Evolutionary conservation across 2,113 vertebrate genomes (phyloP).

Genomic region (Struthidea cinerea): DNA sequence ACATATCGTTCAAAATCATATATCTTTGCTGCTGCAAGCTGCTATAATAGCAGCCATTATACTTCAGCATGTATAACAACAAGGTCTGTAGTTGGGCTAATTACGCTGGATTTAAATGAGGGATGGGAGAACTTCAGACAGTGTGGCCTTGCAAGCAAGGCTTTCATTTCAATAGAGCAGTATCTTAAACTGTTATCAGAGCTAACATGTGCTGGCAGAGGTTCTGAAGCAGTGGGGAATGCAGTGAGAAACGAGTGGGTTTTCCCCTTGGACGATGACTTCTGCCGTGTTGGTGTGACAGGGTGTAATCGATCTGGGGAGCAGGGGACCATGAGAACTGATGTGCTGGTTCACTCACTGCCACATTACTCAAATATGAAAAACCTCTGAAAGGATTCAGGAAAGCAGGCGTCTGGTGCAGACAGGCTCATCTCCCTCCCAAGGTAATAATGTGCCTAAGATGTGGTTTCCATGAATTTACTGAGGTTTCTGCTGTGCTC

Average conservation of each 20-base stretch:
- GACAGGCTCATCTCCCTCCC: not conserved
- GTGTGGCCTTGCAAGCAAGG: not conserved
- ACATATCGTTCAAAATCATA: slow-evolving; percentile 62
- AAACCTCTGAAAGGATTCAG: not conserved
- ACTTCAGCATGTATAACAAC: slow-evolving; percentile 53
- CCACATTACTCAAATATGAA: not conserved
- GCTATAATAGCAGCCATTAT: slow-evolving; percentile 71
- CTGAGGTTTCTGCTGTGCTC: not conserved
- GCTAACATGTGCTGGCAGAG: not conserved
- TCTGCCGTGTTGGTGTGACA: slow-evolving; percentile 9
- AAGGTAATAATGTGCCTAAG: fast-evolving
- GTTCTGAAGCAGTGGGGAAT: slow-evolving; percentile 20
- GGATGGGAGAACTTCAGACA: slow-evolving; percentile 44
- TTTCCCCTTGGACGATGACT: slow-evolving; percentile 35
- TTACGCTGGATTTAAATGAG: slow-evolving; percentile 57
- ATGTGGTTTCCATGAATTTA: fast-evolving
- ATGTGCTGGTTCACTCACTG: not conserved
- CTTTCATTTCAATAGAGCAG: not conserved
- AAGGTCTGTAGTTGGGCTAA: slow-evolving; percentile 64
- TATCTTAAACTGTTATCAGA: slow-evolving; percentile 26
- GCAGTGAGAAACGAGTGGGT: slow-evolving; percentile 35
- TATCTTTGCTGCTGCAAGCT: slow-evolving; percentile 62
- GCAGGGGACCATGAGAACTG: slow-evolving; percentile 34
- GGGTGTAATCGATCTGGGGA: slow-evolving; percentile 20
- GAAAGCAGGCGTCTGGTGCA: fast-evolving